Evolutionary conservation across 2,797 vertebrate species (phyloP).

Genomic region (Sciurus carolinensis): DNA sequence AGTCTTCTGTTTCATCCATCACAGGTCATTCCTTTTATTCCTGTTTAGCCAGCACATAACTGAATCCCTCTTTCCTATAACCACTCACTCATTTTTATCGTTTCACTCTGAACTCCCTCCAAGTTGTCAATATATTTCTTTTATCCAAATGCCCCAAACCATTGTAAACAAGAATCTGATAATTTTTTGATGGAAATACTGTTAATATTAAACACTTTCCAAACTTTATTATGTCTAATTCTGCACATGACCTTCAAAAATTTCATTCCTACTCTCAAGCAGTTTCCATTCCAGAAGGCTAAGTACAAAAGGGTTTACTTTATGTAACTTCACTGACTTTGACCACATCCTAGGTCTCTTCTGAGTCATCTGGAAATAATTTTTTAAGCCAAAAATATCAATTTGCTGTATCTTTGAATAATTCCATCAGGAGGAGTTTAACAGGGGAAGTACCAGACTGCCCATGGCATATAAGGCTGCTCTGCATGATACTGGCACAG

Average conservation of each 20-base stretch:
- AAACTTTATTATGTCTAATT: constrained; percentile 39
- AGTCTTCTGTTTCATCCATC: constrained; percentile 64
- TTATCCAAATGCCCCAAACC: constrained; percentile 68
- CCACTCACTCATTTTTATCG: constrained; percentile 80
- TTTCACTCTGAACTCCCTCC: constrained; percentile 74
- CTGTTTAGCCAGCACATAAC: constrained; percentile 82
- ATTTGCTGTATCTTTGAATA: background rate
- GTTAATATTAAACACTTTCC: constrained; percentile 58
- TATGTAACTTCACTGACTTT: background rate
- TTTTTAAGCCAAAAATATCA: background rate
- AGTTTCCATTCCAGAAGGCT: constrained; percentile 48
- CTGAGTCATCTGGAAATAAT: background rate
- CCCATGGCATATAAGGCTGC: background rate
- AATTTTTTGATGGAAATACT: constrained; percentile 69
- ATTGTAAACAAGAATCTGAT: constrained; percentile 74
- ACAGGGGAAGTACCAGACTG: background rate
- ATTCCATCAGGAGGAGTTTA: background rate
- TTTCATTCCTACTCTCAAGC: constrained; percentile 33
- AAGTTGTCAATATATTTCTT: constrained; percentile 80
- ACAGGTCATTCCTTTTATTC: constrained; percentile 45
- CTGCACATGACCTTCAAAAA: constrained; percentile 60
- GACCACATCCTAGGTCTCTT: background rate
- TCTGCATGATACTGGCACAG: background rate
- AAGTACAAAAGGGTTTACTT: background rate
- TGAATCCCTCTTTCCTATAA: constrained; percentile 72